phyloP scores from a whole-genome alignment of 2,797 vertebrate genomes.

The Coregonus ussuriensis region DNA sequence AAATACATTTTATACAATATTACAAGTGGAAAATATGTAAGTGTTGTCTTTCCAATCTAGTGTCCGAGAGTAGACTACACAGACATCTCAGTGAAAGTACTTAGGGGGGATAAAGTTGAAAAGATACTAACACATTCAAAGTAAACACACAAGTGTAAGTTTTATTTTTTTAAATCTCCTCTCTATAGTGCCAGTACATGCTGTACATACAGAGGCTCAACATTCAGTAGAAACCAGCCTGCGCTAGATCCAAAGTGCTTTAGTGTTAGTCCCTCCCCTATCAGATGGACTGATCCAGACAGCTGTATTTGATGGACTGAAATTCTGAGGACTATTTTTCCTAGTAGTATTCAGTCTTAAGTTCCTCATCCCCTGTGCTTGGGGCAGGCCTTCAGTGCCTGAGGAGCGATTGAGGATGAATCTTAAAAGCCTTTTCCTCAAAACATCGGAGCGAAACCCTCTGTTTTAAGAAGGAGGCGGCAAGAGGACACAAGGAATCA shows the following conservation, averaged over 20 bases:
- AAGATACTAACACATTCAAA: no score
- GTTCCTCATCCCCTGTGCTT: slow-evolving; percentile 30
- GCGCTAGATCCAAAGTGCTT: slow-evolving; percentile 59
- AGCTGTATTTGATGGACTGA: background rate
- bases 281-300: slow-evolving; percentile 31
- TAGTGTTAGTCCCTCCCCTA: slow-evolving; percentile 29
- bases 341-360: slow-evolving; percentile 41
- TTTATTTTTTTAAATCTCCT: slow-evolving; percentile 58
- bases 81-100: background rate
- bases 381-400: background rate
- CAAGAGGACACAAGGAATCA: background rate
- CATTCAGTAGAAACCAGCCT: slow-evolving; percentile 23
- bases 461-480: background rate
- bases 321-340: slow-evolving; percentile 2
- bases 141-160: slow-evolving; percentile 35
- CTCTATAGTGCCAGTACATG: slow-evolving; percentile 45
- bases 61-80: background rate
- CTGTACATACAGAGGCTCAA: slow-evolving; percentile 42
- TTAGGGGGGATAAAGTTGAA: no score
- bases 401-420: background rate
- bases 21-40: no score
- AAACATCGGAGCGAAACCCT: background rate
- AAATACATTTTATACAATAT: no score
- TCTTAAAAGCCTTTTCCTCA: background rate
- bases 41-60: background rate